Conservation (phyloP, 2,888 invertebrate species). For the Chloromyia formosa region DNA sequence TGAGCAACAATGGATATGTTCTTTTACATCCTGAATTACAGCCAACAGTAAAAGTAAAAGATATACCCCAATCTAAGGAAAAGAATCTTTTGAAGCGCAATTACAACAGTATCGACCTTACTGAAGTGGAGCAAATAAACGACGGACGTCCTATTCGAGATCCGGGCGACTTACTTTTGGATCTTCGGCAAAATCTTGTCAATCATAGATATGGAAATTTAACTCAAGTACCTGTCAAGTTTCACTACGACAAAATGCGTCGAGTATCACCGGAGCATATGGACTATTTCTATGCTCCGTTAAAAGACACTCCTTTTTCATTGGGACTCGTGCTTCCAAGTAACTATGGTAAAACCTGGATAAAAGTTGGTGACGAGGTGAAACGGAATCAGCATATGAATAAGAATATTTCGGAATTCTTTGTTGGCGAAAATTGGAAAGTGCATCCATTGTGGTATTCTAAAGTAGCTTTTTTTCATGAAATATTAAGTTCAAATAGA, state of each 20-base stretch:
- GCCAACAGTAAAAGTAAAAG: constrained; percentile 80
- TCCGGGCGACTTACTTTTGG: constrained; percentile 68
- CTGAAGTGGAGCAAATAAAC: constrained; percentile 91
- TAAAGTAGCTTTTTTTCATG: constrained; percentile 53
- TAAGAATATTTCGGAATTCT: constrained; percentile 76
- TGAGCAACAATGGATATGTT: constrained; percentile 96
- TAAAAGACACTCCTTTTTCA: constrained; percentile 87
- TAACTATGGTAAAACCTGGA: constrained; percentile 71
- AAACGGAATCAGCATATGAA: constrained; percentile 73
- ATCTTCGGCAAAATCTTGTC: constrained; percentile 74
- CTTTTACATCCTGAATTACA: constrained; percentile 93
- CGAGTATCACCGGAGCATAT: constrained; percentile 81
- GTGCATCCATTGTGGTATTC: constrained; percentile 84
- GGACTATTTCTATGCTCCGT: constrained; percentile 83
- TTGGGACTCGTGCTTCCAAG: constrained; percentile 85
- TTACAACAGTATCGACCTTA: constrained; percentile 95
- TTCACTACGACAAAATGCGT: constrained; percentile 87
- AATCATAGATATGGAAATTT: constrained; percentile 73
- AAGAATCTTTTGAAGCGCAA: constrained; percentile 81
- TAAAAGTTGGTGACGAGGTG: constrained; percentile 81
- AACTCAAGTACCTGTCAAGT: constrained; percentile 74
- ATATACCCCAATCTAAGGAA: constrained; percentile 60
- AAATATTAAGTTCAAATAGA: neutral
- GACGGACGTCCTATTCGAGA: constrained; percentile 73
- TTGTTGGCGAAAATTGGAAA: constrained; percentile 77